Evolutionary conservation across 23 tunicate genomes (phyloP), one percentile per base, ranked within the genome.

Genomic region (Styela plicata): DNA sequence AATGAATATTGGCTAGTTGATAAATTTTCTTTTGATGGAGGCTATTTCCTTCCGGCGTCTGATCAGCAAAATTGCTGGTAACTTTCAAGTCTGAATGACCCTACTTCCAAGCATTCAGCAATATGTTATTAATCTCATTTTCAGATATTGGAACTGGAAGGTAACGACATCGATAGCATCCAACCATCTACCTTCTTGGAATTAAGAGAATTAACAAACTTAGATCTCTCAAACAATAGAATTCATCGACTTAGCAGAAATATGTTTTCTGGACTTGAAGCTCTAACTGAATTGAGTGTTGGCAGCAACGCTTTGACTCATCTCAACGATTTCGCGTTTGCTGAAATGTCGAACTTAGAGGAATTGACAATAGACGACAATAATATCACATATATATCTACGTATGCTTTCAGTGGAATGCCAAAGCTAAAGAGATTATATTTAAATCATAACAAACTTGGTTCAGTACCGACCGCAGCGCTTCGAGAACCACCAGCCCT

Each of bases 141-240:
- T 23, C 81, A 76, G 81, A 33, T 33, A 16, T 24, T 76, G 22
- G 81, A 52, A 44, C n/a, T 76, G 24, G 32, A 25, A 24, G 81
- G 81, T 21, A 76, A 76, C 44, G n/a, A 25, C 81, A 76, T 76
- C 65, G 66, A 76, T 20, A 25, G 44, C 19, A 26, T 76, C 30
- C 66, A 44, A 57, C 66, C 81, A 18, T 25, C 33, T 21, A 76
- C 81, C 10, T 76, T 76, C 66, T 5, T 24, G 21, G 81, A 76
- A 26, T 44, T 76, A 28, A 44, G 21, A 18, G 37, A 76, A 0
- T 24, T 76, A 16, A 29, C 23, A 22, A 53, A 29, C 31, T 29
- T 76, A n/a, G 81, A 76, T 21, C 21, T 76, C 25, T 33, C 81
- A 16, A 44, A 76, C 81, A 76, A 76, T 53, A 0, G 5, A 0